Conservation (phyloP, 2,797 vertebrate genomes). For the Masticophis lateralis region DNA sequence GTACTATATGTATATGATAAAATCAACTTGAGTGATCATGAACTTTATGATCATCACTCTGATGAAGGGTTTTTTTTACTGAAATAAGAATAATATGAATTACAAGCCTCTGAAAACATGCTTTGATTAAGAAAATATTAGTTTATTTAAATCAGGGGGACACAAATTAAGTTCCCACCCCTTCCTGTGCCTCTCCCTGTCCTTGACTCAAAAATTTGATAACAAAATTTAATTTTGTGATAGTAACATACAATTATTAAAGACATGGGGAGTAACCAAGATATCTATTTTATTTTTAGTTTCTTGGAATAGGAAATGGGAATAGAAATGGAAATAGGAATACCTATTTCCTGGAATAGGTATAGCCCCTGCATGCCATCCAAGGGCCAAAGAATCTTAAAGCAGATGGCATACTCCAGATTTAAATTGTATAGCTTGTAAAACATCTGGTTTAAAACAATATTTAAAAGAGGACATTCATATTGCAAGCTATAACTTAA, state of each 20-base stretch:
- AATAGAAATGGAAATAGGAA: too few species aligned
- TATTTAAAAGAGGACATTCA: neutral
- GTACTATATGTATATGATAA: neutral
- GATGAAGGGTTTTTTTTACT: neutral
- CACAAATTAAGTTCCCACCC: neutral
- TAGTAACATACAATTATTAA: neutral
- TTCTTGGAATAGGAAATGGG: neutral
- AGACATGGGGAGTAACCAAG: neutral
- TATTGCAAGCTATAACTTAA: neutral
- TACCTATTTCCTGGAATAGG: neutral
- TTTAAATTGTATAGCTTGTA: neutral
- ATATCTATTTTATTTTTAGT: neutral
- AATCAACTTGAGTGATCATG: neutral
- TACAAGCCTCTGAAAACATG: neutral
- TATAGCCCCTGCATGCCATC: neutral
- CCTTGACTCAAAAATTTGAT: neutral
- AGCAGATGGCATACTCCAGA: neutral
- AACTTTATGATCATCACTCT: neutral
- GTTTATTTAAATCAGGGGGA: neutral
- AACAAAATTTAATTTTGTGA: neutral
- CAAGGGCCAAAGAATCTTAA: neutral
- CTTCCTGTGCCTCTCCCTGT: neutral
- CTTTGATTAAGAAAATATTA: neutral
- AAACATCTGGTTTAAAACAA: neutral
- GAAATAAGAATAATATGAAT: neutral